phyloP scores from a whole-genome alignment of 2,888 invertebrate species.

The Epinotia bilunana region DNA sequence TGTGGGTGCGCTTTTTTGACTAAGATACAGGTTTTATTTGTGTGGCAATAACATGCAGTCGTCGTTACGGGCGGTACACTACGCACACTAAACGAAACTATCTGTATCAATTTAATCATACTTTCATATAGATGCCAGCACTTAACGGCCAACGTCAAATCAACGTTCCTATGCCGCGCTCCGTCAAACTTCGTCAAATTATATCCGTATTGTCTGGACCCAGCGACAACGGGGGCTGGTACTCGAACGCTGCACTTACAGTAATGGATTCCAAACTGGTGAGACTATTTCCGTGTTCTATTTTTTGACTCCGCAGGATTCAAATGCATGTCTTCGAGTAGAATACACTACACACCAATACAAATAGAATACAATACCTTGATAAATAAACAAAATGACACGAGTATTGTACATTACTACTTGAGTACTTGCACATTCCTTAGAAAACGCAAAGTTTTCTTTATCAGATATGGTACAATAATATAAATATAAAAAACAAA shows the following conservation, averaged over 20 bases:
- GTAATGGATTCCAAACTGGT: slow-evolving; percentile 67
- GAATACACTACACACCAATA: background rate
- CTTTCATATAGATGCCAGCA: background rate
- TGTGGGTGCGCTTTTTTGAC: no score
- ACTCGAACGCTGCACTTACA: slow-evolving; percentile 68
- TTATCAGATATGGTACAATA: no score
- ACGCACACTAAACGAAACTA: no score
- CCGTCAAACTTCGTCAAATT: slow-evolving; percentile 42
- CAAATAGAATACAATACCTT: background rate
- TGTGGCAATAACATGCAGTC: no score
- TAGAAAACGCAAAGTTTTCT: background rate
- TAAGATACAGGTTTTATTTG: no score
- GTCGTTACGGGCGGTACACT: no score
- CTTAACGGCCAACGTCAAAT: slow-evolving; percentile 23
- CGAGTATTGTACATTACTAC: no score
- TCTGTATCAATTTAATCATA: background rate
- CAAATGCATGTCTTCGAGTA: slow-evolving; percentile 63
- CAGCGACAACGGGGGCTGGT: slow-evolving; percentile 53
- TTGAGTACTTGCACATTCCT: background rate
- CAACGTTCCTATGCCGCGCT: slow-evolving; percentile 31
- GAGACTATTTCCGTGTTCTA: slow-evolving; percentile 58
- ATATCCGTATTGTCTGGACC: slow-evolving; percentile 50
- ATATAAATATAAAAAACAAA: no score
- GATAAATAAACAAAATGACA: no score
- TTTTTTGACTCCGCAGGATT: slow-evolving; percentile 64